Base-by-base conservation (phyloP, 2,113 vertebrate genomes). In the Entomyzon cyanotis region DNA sequence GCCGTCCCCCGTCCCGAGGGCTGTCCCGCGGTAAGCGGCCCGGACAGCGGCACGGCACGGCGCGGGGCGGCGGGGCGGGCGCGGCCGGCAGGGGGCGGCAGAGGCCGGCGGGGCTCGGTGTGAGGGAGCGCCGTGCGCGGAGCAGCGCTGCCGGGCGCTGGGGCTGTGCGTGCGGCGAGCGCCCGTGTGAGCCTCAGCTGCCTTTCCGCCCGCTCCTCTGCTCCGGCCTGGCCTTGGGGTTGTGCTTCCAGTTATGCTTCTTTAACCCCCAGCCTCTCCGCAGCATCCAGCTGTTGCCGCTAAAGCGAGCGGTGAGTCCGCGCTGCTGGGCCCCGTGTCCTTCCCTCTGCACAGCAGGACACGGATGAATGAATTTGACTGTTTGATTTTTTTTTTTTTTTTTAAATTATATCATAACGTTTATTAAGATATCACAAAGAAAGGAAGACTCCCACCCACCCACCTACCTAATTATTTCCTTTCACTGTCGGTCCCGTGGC, bases 231-330 rank as follows among this genome's bases (percentile, higher is more conserved):
- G 41, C 64, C 12, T 11, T 18, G 30, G 12, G 16, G 2, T 7
- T 17, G 52, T 37, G 56, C 58, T 42, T 13, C 58, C 59, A 1
- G 0, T 2, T 22, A 1, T 15, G 59, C 31, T 7, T 10, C 22
- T 50, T 12, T 8, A 6, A 33, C 37, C 12, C 42, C 31, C 42
- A 1, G 4, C 9, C 76, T 42, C 52, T 23, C 9, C 27, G 21
- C 52, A 37, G 68, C 22, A 13, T 13, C 31, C 50, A 4, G 31
- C 76, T 31, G 16, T 18, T 25, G 35, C 58, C 9, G 8, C 37
- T 19, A 3, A 37, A 42, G 27, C 18, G 4, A 33, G 18, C 23
- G 18, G 15, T 37, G 60, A 31, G 35, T 22, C 17, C 14, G 44
- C 5, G 21, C 73, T 33, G 53, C 53, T 33, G 33, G n/a, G 67